A percentile compares a stretch with the other conserved stretches of the same genome.
Conservation (phyloP, 2,797 vertebrate genomes). For the Streptopelia turtur region DNA sequence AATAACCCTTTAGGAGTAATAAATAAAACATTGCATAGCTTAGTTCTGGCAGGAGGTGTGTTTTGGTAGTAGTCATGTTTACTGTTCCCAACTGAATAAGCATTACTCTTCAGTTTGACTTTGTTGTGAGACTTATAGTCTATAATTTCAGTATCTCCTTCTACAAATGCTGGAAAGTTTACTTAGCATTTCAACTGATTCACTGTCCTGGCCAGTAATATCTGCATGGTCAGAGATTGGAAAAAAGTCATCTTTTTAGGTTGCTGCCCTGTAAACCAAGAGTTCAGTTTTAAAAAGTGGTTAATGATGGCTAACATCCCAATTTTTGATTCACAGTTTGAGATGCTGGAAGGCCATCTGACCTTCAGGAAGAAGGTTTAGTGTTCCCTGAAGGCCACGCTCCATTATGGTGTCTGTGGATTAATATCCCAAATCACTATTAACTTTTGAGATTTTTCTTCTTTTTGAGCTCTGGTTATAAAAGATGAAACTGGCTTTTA, state of each 20-base stretch:
- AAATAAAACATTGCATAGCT: not conserved
- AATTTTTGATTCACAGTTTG: not conserved
- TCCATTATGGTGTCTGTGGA: not conserved
- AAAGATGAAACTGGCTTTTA: not conserved
- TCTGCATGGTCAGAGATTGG: not conserved
- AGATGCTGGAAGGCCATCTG: not conserved
- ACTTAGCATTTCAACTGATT: not conserved
- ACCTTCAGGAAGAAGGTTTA: not conserved
- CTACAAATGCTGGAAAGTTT: not conserved
- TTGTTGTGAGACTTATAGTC: not conserved
- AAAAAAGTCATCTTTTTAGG: not conserved
- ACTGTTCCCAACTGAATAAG: slow-evolving; percentile 13
- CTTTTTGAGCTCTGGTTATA: not conserved
- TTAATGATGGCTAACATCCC: not conserved
- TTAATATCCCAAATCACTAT: not conserved
- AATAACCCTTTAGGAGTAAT: slow-evolving; percentile 40
- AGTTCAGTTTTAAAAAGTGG: not conserved
- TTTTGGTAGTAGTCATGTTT: slow-evolving; percentile 38
- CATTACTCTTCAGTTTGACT: not conserved
- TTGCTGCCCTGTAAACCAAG: not conserved
- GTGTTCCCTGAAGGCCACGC: not conserved
- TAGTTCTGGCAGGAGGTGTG: not conserved
- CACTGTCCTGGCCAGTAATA: not conserved
- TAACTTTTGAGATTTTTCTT: not conserved
- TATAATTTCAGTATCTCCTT: not conserved